phyloP scores from a whole-genome alignment of 2,113 vertebrate genomes.

The Syngnathus scovelli region DNA sequence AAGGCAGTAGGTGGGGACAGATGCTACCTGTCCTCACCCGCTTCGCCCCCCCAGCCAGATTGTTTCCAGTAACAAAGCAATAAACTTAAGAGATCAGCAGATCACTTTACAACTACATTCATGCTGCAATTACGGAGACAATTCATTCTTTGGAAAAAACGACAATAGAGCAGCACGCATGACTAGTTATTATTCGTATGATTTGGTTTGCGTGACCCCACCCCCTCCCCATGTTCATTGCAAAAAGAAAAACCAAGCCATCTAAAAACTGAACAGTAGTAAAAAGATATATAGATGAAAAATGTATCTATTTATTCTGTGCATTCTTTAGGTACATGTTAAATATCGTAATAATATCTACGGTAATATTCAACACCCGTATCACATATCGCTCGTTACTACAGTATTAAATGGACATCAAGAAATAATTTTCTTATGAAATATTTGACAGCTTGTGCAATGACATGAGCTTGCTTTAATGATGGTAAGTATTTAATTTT shows the following conservation, averaged over 20 bases:
- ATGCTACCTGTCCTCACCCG: constrained; percentile 74
- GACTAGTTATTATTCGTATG: constrained; percentile 1
- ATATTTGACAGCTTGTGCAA: not conserved
- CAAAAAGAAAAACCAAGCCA: not conserved
- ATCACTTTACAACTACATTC: constrained; percentile 59
- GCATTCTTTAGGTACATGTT: too few relatives aligned
- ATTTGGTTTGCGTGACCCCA: not conserved
- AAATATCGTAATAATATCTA: too few relatives aligned
- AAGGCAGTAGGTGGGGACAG: constrained; percentile 77
- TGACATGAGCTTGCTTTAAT: not conserved
- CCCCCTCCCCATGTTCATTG: not conserved
- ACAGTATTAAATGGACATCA: too few relatives aligned
- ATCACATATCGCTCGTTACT: too few relatives aligned
- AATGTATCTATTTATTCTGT: too few relatives aligned
- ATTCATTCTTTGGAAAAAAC: constrained; percentile 43
- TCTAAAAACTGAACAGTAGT: too few relatives aligned
- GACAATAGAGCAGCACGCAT: not conserved
- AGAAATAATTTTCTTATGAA: not conserved
- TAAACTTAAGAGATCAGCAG: constrained; percentile 69
- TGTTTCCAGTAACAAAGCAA: constrained; percentile 71
- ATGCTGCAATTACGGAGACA: constrained; percentile 56
- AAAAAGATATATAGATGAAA: too few relatives aligned
- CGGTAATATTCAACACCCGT: too few relatives aligned
- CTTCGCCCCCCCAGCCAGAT: constrained; percentile 65
- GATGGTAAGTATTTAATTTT: not conserved